These are phyloP conservation scores for Caracal caracal DNA, from an alignment of 2,113 vertebrate genomes.

Conservation along the genomic window DNA sequence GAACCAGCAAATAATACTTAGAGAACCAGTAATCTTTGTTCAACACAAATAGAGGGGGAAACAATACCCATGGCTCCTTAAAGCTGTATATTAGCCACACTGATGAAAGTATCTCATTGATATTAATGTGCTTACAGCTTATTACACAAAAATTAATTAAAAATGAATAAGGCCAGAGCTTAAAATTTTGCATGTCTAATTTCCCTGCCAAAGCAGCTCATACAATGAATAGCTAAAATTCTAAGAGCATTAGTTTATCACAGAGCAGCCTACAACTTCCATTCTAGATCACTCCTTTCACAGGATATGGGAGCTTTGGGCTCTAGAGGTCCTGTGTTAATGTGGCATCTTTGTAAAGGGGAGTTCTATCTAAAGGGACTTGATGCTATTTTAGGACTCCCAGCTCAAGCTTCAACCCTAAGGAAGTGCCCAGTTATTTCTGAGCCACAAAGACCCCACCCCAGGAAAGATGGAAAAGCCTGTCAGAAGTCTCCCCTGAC, in stretches of 20 bases:
- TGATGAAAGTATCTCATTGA: slow-evolving; percentile 80
- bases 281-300: slow-evolving; percentile 70
- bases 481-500: background rate
- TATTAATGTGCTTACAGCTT: slow-evolving; percentile 88
- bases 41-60: slow-evolving; percentile 65
- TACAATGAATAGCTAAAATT: slow-evolving; percentile 72
- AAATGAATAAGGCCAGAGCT: slow-evolving; percentile 84
- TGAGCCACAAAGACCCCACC: background rate
- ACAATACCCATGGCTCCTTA: slow-evolving; percentile 75
- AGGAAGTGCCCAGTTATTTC: background rate
- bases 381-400: background rate
- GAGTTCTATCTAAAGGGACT: background rate
- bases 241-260: slow-evolving; percentile 85
- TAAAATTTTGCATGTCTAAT: slow-evolving; percentile 85
- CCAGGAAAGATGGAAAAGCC: background rate
- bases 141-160: slow-evolving; percentile 89
- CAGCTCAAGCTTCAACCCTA: background rate
- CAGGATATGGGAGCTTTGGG: slow-evolving; percentile 62
- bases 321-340: slow-evolving; percentile 70
- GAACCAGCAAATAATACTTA: slow-evolving; percentile 70
- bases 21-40: slow-evolving; percentile 63
- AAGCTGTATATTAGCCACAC: slow-evolving; percentile 76
- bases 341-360: slow-evolving; percentile 55
- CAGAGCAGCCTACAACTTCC: slow-evolving; percentile 66
- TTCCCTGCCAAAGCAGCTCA: slow-evolving; percentile 80